Conservation (phyloP, 2,888 invertebrate genomes). For the Ceraclea dissimilis region DNA sequence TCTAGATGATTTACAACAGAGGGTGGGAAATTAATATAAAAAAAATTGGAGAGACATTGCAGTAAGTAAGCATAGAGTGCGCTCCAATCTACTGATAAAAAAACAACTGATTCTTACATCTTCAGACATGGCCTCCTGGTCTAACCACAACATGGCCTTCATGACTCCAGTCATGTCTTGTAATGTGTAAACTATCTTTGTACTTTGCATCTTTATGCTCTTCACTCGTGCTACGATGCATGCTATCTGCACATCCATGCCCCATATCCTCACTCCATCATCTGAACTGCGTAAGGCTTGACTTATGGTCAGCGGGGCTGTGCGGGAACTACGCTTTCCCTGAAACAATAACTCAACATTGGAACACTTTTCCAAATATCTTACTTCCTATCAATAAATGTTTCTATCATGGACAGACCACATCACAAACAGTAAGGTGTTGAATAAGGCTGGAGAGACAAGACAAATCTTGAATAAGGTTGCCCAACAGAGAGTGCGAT, state of each 20-base stretch:
- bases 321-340: conserved; percentile 42
- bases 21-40: too few species aligned
- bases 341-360: conserved; percentile 25
- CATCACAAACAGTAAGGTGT: too few species aligned
- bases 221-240: conserved; percentile 40
- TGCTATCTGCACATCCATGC: conserved; percentile 45
- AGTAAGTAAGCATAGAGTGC: too few species aligned
- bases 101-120: conserved; percentile 36
- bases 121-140: conserved; percentile 45
- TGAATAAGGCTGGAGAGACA: too few species aligned
- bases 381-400: too few species aligned
- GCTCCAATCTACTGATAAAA: too few species aligned
- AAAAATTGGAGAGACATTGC: too few species aligned
- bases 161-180: conserved; percentile 47
- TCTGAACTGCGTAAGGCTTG: conserved; percentile 45
- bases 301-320: conserved; percentile 44
- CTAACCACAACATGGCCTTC: conserved; percentile 45
- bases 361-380: background rate
- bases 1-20: too few species aligned
- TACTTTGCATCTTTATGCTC: conserved; percentile 44
- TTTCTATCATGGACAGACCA: too few species aligned
- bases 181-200: conserved; percentile 46
- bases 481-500: too few species aligned
- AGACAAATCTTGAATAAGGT: too few species aligned
- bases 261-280: conserved; percentile 47